These are phyloP conservation scores for Prunella strophiata DNA, from an alignment of 2,797 vertebrate species.

Conservation along the genomic window DNA sequence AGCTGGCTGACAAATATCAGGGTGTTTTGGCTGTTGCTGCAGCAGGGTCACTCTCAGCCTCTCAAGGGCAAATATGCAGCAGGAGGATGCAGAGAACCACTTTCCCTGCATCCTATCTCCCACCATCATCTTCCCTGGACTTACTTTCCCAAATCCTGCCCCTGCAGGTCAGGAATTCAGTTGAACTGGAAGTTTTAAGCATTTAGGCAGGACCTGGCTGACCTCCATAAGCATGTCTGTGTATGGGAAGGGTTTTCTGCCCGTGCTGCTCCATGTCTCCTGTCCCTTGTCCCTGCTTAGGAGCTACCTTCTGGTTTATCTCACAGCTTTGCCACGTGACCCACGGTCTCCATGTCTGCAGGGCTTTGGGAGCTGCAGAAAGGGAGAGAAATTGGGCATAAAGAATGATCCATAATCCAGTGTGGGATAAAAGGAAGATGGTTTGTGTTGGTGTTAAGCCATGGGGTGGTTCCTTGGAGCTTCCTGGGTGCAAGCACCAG, in stretches of 20 bases:
- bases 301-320: background rate
- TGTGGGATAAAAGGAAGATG: rapidly evolving
- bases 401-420: no score
- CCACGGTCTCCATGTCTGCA: background rate
- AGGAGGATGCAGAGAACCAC: background rate
- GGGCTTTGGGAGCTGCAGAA: background rate
- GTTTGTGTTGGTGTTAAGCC: background rate
- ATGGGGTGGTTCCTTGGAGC: background rate
- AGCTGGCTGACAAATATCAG: background rate
- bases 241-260: background rate
- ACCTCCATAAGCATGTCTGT: background rate
- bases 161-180: background rate
- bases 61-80: rapidly evolving
- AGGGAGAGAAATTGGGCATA: background rate
- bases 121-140: background rate
- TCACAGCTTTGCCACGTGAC: background rate
- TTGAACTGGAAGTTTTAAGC: background rate
- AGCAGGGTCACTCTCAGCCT: background rate
- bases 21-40: background rate
- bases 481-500: background rate
- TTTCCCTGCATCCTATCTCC: background rate
- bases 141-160: background rate
- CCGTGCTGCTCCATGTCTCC: background rate
- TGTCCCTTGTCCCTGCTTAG: background rate
- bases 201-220: background rate